Evolutionary conservation across 1,140 invertebrate species (phyloP).

Genomic region (Pantala flavescens): DNA sequence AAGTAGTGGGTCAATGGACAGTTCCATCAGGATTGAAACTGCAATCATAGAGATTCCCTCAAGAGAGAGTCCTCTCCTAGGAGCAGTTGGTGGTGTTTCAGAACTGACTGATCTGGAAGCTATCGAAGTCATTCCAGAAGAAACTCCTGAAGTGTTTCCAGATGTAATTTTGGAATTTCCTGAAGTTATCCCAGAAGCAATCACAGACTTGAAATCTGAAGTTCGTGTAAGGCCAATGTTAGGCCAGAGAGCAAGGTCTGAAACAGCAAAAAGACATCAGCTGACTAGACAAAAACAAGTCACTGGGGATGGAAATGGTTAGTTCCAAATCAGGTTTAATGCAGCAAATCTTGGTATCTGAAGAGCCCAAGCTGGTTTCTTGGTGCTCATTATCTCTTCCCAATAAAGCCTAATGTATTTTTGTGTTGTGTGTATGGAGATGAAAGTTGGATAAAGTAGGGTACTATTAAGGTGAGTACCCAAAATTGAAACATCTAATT

Average conservation of each 20-base stretch:
- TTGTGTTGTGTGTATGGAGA: no score
- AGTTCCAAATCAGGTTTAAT: background rate
- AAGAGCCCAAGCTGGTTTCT: no score
- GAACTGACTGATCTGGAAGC: background rate
- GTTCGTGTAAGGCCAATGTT: constrained; percentile 1
- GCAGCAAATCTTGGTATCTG: no score
- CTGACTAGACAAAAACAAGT: constrained; percentile 62
- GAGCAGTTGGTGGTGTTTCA: background rate
- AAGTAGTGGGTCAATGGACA: background rate
- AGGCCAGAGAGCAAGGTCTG: constrained; percentile 33
- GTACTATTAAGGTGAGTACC: no score
- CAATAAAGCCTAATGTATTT: no score
- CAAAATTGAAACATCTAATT: no score
- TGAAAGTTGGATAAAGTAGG: no score
- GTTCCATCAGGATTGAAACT: background rate
- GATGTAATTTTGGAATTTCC: no score
- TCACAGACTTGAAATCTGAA: no score
- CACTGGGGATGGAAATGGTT: background rate
- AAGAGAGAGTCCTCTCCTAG: background rate
- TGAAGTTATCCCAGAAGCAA: no score
- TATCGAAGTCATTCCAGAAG: background rate
- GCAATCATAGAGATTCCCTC: background rate
- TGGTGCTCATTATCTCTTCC: no score
- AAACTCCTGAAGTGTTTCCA: no score
- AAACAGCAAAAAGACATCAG: constrained; percentile 60